phyloP scores from a whole-genome alignment of 1,140 invertebrate species.

The Episyrphus balteatus region DNA sequence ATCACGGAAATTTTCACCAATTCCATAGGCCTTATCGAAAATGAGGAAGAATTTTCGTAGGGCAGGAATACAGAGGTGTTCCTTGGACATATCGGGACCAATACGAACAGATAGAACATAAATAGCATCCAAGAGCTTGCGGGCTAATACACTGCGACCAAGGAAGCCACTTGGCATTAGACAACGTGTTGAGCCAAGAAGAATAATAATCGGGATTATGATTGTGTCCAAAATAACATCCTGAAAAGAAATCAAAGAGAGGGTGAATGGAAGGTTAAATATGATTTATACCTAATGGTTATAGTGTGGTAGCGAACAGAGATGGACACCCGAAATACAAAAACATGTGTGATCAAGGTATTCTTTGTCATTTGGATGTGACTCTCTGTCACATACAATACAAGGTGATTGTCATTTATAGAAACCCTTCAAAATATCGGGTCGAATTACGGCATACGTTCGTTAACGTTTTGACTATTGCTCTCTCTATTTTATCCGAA shows the following conservation, averaged over 20 bases:
- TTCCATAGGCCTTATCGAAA: slow-evolving; percentile 68
- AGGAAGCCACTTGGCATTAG: slow-evolving; percentile 66
- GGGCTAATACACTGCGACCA: slow-evolving; percentile 60
- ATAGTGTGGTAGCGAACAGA: no score
- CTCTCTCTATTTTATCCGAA: no score
- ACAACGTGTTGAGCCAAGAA: slow-evolving; percentile 60
- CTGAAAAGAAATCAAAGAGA: slow-evolving; percentile 27
- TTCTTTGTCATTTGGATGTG: no score
- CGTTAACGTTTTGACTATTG: no score
- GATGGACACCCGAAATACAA: no score
- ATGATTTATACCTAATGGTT: no score
- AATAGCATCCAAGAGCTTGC: slow-evolving; percentile 70
- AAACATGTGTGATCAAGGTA: no score
- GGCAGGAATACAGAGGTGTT: slow-evolving; percentile 58
- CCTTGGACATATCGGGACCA: slow-evolving; percentile 72
- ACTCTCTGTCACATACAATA: no score
- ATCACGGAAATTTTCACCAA: slow-evolving; percentile 19
- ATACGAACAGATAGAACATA: slow-evolving; percentile 68
- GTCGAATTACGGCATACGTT: no score
- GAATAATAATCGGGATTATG: slow-evolving; percentile 60
- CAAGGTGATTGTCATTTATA: no score
- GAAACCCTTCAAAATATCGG: no score
- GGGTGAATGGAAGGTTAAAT: no score
- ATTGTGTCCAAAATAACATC: slow-evolving; percentile 66
- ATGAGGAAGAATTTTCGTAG: slow-evolving; percentile 71